A percentile compares a stretch with the other conserved stretches of the same genome.
Evolutionary conservation across 2,888 invertebrate genomes (phyloP).

Genomic region (Drosophila lutescens): DNA sequence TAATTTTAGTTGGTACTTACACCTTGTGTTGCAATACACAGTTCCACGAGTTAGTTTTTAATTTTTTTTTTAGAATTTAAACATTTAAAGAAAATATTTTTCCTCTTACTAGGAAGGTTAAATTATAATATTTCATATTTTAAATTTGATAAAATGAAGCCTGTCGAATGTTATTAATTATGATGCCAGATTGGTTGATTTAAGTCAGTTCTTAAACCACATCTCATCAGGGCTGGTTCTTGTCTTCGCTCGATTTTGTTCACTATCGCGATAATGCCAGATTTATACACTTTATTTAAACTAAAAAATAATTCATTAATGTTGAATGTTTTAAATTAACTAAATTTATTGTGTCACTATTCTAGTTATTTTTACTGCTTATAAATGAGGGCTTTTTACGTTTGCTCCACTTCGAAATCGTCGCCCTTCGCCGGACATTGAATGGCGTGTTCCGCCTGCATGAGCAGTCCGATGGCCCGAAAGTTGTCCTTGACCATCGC

Average conservation of each 20-base stretch:
- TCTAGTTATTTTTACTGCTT: not conserved
- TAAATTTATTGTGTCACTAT: not conserved
- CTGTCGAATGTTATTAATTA: no score
- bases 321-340: not conserved
- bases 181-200: not conserved
- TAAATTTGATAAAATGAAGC: not conserved
- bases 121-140: no score
- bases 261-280: no score
- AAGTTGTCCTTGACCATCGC: slow-evolving; percentile 80
- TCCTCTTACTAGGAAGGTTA: not conserved
- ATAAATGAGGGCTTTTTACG: not conserved
- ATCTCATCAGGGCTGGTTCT: not conserved
- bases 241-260: not conserved
- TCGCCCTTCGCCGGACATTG: slow-evolving; percentile 50
- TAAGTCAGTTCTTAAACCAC: not conserved
- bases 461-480: slow-evolving; percentile 80
- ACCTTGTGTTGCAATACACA: not conserved
- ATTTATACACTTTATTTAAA: no score
- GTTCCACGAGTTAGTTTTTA: no score
- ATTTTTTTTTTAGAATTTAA: no score
- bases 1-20: not conserved
- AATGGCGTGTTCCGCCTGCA: slow-evolving; percentile 75
- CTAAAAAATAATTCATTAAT: no score
- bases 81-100: no score
- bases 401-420: slow-evolving; percentile 49